Evolutionary conservation across 2,797 vertebrate genomes (phyloP).

Genomic region (Rhodeus uyekii): DNA sequence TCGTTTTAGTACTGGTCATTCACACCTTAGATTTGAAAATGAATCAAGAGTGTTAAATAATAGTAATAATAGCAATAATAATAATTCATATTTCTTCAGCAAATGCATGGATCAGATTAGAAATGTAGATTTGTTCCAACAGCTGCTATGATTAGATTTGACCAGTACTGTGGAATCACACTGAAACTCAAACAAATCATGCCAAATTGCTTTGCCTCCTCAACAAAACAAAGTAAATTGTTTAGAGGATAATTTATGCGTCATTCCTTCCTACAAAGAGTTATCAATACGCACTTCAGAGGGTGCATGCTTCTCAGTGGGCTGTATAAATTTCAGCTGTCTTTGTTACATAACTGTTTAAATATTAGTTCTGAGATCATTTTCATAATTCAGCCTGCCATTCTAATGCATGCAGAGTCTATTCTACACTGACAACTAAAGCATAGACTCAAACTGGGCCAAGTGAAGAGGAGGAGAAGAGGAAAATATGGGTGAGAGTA

Average conservation of each 20-base stretch:
- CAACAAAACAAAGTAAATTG: slow-evolving; percentile 54
- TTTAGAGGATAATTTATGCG: slow-evolving; percentile 59
- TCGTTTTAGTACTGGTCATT: neutral
- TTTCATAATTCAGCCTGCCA: slow-evolving; percentile 53
- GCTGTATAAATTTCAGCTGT: slow-evolving; percentile 41
- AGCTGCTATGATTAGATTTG: slow-evolving; percentile 26
- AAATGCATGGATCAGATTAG: neutral
- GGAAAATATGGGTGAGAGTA: slow-evolving; percentile 17
- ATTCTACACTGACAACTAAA: slow-evolving; percentile 31
- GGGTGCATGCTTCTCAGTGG: slow-evolving; percentile 28
- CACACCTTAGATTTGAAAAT: neutral
- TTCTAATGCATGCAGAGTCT: slow-evolving; percentile 31
- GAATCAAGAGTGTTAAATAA: neutral
- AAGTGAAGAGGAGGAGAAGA: slow-evolving; percentile 23
- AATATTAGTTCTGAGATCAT: slow-evolving; percentile 55
- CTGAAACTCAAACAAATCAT: slow-evolving; percentile 6
- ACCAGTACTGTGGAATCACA: slow-evolving; percentile 14
- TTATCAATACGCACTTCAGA: slow-evolving; percentile 58
- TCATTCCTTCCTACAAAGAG: slow-evolving; percentile 46
- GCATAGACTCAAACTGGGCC: slow-evolving; percentile 17
- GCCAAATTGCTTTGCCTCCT: slow-evolving; percentile 40
- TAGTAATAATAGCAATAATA: neutral
- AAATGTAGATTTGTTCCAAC: slow-evolving; percentile 20
- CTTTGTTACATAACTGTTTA: slow-evolving; percentile 54
- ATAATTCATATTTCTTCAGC: neutral